Conservation (phyloP, 1,140 invertebrate genomes). For the Drosophila fuyamai region DNA sequence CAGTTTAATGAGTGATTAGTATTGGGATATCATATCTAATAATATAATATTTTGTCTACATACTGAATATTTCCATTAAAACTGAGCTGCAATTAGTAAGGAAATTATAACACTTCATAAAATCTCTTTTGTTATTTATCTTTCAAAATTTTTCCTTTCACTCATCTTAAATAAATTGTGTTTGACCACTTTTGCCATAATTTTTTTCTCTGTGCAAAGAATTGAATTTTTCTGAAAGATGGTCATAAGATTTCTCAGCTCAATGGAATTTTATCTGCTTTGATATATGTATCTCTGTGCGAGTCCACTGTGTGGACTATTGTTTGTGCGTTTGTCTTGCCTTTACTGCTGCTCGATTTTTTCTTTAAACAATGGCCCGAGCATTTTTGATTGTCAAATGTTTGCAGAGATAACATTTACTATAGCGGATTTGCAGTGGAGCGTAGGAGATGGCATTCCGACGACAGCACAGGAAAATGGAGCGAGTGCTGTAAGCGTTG, state of each 20-base stretch:
- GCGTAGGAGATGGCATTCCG: constrained; percentile 64
- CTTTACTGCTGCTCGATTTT: constrained; percentile 71
- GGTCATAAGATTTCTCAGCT: background rate
- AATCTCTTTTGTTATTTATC: no score
- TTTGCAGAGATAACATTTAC: constrained; percentile 82
- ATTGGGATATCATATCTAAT: no score
- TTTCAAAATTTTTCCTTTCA: no score
- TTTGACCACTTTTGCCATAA: background rate
- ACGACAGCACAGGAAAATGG: constrained; percentile 35
- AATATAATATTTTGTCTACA: no score
- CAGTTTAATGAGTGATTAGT: no score
- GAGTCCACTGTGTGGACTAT: constrained; percentile 47
- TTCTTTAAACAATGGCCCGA: constrained; percentile 80
- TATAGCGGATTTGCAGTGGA: constrained; percentile 72
- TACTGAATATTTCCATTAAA: no score
- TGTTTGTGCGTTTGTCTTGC: constrained; percentile 49
- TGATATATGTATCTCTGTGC: constrained; percentile 8
- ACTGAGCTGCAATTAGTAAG: no score
- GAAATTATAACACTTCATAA: no score
- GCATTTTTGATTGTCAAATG: constrained; percentile 82
- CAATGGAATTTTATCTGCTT: constrained; percentile 37
- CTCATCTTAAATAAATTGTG: background rate
- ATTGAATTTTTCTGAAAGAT: constrained; percentile 18
- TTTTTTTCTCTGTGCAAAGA: background rate
- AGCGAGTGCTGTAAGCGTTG: constrained; percentile 54